Conservation (phyloP, 2,888 invertebrate species). For the Lamproptera curius region DNA sequence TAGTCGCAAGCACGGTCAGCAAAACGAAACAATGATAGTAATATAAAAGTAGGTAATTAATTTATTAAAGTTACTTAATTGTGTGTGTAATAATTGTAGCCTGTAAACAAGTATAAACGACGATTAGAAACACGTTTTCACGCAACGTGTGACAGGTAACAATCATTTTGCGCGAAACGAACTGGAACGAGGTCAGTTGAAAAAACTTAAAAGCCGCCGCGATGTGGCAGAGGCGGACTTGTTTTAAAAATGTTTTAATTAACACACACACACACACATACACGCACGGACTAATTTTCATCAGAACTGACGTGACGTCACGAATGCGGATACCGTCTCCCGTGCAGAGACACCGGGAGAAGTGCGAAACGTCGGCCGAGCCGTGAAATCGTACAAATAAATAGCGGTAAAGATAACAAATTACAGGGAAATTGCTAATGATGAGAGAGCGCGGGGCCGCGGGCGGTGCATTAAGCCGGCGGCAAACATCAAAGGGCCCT, state of each 20-base stretch:
- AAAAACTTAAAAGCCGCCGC: neutral
- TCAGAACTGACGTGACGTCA: neutral
- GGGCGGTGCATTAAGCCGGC: constrained; percentile 78
- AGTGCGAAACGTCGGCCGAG: constrained; percentile 48
- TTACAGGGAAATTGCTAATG: constrained; percentile 78
- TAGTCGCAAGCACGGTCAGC: too few species aligned
- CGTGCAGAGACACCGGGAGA: constrained; percentile 21
- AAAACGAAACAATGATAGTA: too few species aligned
- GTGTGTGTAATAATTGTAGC: too few species aligned
- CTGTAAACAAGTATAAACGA: too few species aligned
- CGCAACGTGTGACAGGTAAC: too few species aligned
- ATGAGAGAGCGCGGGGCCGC: constrained; percentile 69
- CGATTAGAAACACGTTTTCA: too few species aligned
- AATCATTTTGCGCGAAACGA: too few species aligned
- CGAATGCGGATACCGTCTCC: neutral
- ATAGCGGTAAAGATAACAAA: constrained; percentile 77
- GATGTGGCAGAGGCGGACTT: neutral
- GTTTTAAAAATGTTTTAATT: constrained; percentile 4
- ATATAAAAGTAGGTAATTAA: too few species aligned
- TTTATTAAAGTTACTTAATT: too few species aligned
- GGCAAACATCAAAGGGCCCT: constrained; percentile 77
- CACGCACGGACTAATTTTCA: too few species aligned
- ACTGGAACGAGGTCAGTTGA: neutral
- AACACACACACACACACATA: neutral
- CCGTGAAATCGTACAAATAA: constrained; percentile 73